Conservation (phyloP, 2,888 invertebrate species). For the Melieria crassipennis region DNA sequence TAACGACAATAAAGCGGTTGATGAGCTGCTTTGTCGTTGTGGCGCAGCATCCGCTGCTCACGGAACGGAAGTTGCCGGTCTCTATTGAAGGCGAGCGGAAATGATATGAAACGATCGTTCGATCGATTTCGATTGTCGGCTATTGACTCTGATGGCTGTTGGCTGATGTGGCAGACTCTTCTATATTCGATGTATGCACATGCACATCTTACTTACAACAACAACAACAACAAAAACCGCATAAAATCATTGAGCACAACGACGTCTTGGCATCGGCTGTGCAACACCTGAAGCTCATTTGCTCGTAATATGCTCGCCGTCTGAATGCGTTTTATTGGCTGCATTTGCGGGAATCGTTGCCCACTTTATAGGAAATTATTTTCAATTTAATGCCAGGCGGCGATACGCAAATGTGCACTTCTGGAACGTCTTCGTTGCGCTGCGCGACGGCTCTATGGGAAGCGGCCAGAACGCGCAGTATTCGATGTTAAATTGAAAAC, state of each 20-base stretch:
- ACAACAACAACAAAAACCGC: neutral
- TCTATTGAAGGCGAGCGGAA: no score
- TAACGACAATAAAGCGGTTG: no score
- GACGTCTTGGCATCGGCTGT: constrained; percentile 21
- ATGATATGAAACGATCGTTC: no score
- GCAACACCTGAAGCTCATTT: constrained; percentile 34
- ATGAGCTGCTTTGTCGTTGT: no score
- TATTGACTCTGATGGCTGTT: neutral
- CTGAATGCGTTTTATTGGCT: constrained; percentile 21
- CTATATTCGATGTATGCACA: neutral
- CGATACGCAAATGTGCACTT: constrained; percentile 35
- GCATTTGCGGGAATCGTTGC: constrained; percentile 10
- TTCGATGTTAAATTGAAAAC: constrained; percentile 22
- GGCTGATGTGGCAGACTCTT: neutral
- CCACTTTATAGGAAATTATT: constrained; percentile 27
- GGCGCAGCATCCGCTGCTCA: no score
- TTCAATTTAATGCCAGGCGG: constrained; percentile 30
- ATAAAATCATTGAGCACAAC: neutral
- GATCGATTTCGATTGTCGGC: no score
- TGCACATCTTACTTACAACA: neutral
- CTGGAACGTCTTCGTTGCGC: neutral
- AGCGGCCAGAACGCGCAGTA: no score
- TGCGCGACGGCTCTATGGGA: no score
- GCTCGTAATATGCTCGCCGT: neutral
- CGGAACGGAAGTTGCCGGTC: no score